Conservation (phyloP, 2,888 invertebrate genomes). For the Ptilodon capucinus region DNA sequence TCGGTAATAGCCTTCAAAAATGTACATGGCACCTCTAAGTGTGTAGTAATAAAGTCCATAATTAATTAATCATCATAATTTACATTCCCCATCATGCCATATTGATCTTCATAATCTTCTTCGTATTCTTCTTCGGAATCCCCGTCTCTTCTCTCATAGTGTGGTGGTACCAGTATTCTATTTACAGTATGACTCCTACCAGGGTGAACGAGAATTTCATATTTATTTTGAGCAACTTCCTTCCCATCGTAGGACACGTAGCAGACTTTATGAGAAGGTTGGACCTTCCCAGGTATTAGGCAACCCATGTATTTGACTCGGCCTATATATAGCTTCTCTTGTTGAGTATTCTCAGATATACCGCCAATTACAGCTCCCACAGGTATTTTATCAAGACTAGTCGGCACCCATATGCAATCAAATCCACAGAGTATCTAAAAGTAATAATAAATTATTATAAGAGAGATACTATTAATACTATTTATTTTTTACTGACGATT, state of each 20-base stretch:
- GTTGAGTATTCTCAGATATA: constrained; percentile 63
- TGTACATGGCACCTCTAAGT: not conserved
- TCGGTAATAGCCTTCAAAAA: no score
- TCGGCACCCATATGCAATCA: constrained; percentile 78
- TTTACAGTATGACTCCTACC: constrained; percentile 27
- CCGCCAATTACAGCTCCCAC: constrained; percentile 86
- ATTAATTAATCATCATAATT: constrained; percentile 16
- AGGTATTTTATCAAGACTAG: constrained; percentile 83
- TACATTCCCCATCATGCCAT: not conserved
- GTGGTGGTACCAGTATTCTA: constrained; percentile 16
- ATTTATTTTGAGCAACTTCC: constrained; percentile 41
- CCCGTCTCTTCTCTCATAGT: constrained; percentile 3
- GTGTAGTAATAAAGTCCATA: constrained; percentile 5
- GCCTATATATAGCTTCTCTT: constrained; percentile 83
- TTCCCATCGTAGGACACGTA: constrained; percentile 84
- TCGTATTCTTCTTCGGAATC: constrained; percentile 6
- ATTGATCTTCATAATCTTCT: constrained; percentile 9
- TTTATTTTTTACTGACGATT: no score
- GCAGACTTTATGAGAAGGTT: constrained; percentile 85
- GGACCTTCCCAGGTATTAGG: constrained; percentile 90
- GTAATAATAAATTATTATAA: constrained; percentile 3
- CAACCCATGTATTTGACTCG: constrained; percentile 87
- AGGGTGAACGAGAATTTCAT: constrained; percentile 50
- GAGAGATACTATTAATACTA: no score
- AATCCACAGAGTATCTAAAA: constrained; percentile 63